phyloP scores from a whole-genome alignment of 2,113 vertebrate genomes.

The Pomatostomus ruficeps region DNA sequence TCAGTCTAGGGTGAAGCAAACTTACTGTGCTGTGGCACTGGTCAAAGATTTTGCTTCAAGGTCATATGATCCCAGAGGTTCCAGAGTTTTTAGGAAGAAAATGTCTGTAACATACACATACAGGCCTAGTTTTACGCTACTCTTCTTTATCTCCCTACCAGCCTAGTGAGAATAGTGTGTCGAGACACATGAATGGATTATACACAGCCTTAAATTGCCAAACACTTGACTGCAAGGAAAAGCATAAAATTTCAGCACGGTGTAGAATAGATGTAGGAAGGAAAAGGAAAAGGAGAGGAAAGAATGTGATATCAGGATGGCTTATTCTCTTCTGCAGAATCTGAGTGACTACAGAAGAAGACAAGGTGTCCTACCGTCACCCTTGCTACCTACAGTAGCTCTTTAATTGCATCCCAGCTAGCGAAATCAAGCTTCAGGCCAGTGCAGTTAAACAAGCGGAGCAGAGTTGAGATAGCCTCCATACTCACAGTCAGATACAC shows the following conservation, averaged over 20 bases:
- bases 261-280: background rate
- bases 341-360: background rate
- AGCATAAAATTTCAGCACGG: background rate
- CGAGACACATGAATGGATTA: background rate
- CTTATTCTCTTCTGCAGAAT: background rate
- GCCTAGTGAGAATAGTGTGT: background rate
- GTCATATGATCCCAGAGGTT: background rate
- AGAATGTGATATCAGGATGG: background rate
- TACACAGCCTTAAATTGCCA: background rate
- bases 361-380: background rate
- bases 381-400: background rate
- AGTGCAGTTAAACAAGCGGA: background rate
- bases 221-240: background rate
- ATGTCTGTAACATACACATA: background rate
- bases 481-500: background rate
- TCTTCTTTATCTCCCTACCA: background rate
- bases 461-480: background rate
- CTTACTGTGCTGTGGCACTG: background rate
- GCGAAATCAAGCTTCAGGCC: background rate
- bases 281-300: background rate
- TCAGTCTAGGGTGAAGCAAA: background rate
- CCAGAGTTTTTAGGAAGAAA: background rate
- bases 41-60: slow-evolving; percentile 9
- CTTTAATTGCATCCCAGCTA: background rate
- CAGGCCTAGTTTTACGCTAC: background rate